Evolutionary conservation across 2,888 invertebrate species (phyloP), one percentile per base, ranked within the genome.

Genomic region (Eugnorisma glareosa): DNA sequence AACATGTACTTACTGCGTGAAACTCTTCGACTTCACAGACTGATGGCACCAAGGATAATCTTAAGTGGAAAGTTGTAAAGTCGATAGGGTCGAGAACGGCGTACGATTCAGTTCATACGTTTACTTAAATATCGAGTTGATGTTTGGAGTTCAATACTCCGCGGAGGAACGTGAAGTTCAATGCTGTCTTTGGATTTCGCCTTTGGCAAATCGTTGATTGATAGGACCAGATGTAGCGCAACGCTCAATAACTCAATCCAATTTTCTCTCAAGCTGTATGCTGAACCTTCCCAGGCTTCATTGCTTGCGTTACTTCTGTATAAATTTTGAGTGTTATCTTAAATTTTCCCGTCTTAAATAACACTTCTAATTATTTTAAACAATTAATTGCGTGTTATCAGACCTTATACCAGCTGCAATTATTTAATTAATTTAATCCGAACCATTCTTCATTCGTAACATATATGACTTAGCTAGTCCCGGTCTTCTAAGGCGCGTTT

Each of bases 61-160:
- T 80, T 80, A 35, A 87, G 87, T 80, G 67, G 77, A 85, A 86
- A 86, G 86, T 86, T 87, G 69, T 75, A 66, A 77, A 78, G 77
- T 76, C 77, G 79, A 80, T 76, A 68, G 61, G 70, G 82, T 81
- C 71, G 69, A 24, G 66, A 82, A 73, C 54, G 51, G 63, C 54
- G 67, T 72, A 82, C 77, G 54, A 81, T 81, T 75, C 71, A 77
- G 71, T 77, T 85, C 82, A 80, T 75, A 74, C 43, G 67, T 77
- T 79, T 61, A 84, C 75, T 79, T 73, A 79, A 82, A 77, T 76
- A 82, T 74, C 31, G 67, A 82, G 76, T 78, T 67, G 43, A 37
- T 72, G 70, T 76, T 75, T 67, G 48, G 59, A 77, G 59, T 82
- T 80, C 51, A 77, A 76, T 78, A 77, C 61, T 79, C 69, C 15